Conservation (phyloP, 2,797 vertebrate genomes). For the Phrynocephalus guinanensis region DNA sequence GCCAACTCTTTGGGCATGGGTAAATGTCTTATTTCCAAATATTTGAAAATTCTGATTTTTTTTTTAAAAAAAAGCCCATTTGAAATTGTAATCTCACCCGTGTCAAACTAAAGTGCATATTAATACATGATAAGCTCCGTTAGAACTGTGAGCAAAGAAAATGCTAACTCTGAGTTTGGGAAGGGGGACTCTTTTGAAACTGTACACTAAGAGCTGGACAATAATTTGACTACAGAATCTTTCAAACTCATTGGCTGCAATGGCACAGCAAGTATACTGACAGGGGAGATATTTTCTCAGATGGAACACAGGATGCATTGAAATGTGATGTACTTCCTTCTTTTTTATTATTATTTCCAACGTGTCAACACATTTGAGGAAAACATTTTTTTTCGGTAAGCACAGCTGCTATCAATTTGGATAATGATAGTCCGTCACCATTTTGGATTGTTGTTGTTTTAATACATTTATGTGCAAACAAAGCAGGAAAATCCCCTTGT, state of each 20-base stretch:
- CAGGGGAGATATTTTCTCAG: constrained; percentile 52
- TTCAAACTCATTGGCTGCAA: constrained; percentile 32
- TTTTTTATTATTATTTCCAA: constrained; percentile 67
- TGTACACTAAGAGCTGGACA: not conserved
- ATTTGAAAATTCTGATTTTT: no score
- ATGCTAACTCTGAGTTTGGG: not conserved
- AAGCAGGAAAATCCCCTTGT: constrained; percentile 67
- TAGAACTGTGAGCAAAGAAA: not conserved
- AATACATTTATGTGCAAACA: constrained; percentile 74
- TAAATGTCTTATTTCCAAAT: no score
- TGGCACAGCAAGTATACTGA: constrained; percentile 48
- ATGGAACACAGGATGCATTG: constrained; percentile 48
- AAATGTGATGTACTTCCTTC: constrained; percentile 62
- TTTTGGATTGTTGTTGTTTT: constrained; percentile 61
- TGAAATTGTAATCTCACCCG: not conserved
- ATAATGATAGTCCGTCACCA: constrained; percentile 78
- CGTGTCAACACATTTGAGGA: constrained; percentile 74
- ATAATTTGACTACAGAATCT: not conserved
- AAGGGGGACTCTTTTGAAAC: not conserved
- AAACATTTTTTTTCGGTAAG: constrained; percentile 74
- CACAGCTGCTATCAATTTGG: constrained; percentile 82
- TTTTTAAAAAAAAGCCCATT: no score
- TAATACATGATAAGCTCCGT: not conserved
- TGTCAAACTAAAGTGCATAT: not conserved
- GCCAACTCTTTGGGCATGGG: no score